phyloP scores from a whole-genome alignment of 37 sponge, comb jelly and placozoan genomes.

The Sycon ciliatum region DNA sequence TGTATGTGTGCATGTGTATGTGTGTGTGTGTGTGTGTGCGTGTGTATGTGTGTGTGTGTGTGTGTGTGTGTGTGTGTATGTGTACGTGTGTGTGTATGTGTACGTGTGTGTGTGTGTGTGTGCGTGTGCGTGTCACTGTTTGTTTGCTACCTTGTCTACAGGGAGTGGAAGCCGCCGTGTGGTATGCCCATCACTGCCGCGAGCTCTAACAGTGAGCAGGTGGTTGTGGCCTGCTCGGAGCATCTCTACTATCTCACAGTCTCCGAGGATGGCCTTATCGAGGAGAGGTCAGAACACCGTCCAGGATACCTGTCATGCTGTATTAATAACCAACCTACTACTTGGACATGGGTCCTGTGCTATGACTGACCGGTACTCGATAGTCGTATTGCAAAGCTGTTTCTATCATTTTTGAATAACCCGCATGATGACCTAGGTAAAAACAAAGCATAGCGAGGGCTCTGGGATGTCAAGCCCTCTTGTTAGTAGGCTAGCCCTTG shows the following conservation, averaged over 20 bases:
- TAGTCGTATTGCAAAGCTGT: too few relatives aligned
- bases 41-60: neutral
- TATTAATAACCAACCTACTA: too few relatives aligned
- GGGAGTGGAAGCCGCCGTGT: constrained; percentile 72
- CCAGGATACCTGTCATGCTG: neutral
- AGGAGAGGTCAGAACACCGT: constrained; percentile 34
- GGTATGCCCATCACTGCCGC: constrained; percentile 67
- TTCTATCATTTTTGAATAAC: too few relatives aligned
- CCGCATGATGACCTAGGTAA: too few relatives aligned
- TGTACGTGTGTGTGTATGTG: neutral
- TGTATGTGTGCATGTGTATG: too few relatives aligned
- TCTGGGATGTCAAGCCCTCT: too few relatives aligned
- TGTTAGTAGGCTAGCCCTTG: too few relatives aligned
- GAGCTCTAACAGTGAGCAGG: constrained; percentile 56
- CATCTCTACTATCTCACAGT: constrained; percentile 65
- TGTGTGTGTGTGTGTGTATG: neutral
- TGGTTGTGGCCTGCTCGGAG: constrained; percentile 61
- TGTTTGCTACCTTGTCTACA: constrained; percentile 12
- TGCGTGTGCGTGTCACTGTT: neutral
- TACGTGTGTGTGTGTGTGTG: neutral
- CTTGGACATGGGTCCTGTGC: too few relatives aligned
- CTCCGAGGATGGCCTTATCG: constrained; percentile 15
- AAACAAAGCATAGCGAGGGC: too few relatives aligned
- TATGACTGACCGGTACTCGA: too few relatives aligned
- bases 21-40: neutral